Conservation (phyloP, 2,113 vertebrate species). For the Felis catus region F.catus_Fca126_mat1.0 CM031413.1:166299001-166299500, state of each 20-base stretch:
- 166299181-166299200: too few species aligned
- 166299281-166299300: too few species aligned
- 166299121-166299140: not conserved
- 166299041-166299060: too few species aligned
- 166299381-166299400: not conserved
- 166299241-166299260: not conserved
- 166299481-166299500: not conserved
- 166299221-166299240: too few species aligned
- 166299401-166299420: not conserved
- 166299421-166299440: not conserved
- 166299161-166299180: not conserved
- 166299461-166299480: not conserved
- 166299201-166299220: not conserved
- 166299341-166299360: not conserved
- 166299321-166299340: not conserved
- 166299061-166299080: too few species aligned
- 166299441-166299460: not conserved
- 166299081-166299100: too few species aligned
- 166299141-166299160: not conserved
- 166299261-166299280: fast-evolving
- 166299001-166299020: too few species aligned
- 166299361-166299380: not conserved
- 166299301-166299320: fast-evolving
- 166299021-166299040: too few species aligned
- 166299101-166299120: too few species aligned